These are phyloP conservation scores for Monochamus saltuarius DNA, from an alignment of 1,140 invertebrate genomes.

Conservation along the genomic window DNA sequence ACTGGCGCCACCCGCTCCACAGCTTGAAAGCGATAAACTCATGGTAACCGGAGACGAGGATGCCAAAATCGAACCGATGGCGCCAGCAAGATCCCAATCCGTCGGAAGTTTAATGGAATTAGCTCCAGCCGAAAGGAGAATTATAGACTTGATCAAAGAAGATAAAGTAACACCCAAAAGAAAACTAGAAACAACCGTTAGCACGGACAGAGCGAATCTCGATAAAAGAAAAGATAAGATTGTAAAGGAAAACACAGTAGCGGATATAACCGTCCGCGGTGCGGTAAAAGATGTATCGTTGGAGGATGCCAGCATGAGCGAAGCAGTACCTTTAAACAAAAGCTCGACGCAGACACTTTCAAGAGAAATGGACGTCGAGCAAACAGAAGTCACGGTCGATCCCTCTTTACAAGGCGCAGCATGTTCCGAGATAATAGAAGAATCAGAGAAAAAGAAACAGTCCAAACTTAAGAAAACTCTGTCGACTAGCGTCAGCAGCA, in stretches of 20 bases:
- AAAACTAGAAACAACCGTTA: slow-evolving; percentile 69
- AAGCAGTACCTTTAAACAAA: slow-evolving; percentile 41
- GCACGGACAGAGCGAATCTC: slow-evolving; percentile 58
- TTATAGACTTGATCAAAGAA: slow-evolving; percentile 67
- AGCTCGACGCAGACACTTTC: slow-evolving; percentile 49
- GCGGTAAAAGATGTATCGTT: slow-evolving; percentile 30
- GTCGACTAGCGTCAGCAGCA: slow-evolving; percentile 41
- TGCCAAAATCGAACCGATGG: slow-evolving; percentile 45
- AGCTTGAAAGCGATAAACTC: slow-evolving; percentile 63
- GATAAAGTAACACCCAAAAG: slow-evolving; percentile 59
- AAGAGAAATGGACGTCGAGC: slow-evolving; percentile 42
- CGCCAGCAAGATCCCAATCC: slow-evolving; percentile 65
- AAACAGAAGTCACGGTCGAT: slow-evolving; percentile 32
- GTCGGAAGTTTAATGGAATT: slow-evolving; percentile 68
- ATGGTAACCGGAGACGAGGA: slow-evolving; percentile 60
- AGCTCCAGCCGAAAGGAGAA: slow-evolving; percentile 59
- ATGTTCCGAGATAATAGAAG: slow-evolving; percentile 48
- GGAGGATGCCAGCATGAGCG: slow-evolving; percentile 40
- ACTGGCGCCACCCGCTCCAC: slow-evolving; percentile 68
- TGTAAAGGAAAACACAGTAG: slow-evolving; percentile 48
- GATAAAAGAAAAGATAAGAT: slow-evolving; percentile 61
- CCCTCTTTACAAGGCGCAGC: slow-evolving; percentile 45
- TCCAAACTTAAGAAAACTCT: slow-evolving; percentile 43
- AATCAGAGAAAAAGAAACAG: slow-evolving; percentile 48
- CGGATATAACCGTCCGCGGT: slow-evolving; percentile 46